Conservation (phyloP, 1,140 invertebrate species). For the Drosophila carrolli region DNA sequence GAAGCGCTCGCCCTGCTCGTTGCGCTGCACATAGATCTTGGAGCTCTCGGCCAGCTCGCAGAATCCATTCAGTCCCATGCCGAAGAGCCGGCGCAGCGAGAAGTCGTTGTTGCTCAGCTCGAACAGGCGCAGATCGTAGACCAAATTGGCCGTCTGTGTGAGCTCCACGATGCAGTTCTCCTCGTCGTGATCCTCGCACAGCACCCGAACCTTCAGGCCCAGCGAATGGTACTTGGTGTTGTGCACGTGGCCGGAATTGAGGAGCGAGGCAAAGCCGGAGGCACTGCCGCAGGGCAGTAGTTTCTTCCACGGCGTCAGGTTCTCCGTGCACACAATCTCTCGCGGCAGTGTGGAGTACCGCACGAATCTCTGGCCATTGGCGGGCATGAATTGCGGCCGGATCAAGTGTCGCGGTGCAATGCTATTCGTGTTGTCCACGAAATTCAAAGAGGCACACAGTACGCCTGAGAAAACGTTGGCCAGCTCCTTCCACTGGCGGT, state of each 20-base stretch:
- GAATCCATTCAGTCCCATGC: conserved; percentile 90
- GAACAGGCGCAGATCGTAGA: conserved; percentile 92
- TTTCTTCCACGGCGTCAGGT: conserved; percentile 99
- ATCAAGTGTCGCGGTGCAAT: conserved; percentile 93
- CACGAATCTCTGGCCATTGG: conserved; percentile 85
- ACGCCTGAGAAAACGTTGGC: conserved; percentile 96
- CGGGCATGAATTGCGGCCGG: conserved; percentile 87
- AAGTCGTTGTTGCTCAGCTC: conserved; percentile 88
- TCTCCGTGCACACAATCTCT: conserved; percentile 99
- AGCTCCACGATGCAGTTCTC: conserved; percentile 90
- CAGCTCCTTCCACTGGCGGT: conserved; percentile 94
- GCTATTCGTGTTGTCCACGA: conserved; percentile 95
- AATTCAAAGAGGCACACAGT: conserved; percentile 98
- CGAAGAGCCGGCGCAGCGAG: conserved; percentile 94
- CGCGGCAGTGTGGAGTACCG: conserved; percentile 94
- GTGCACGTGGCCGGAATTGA: conserved; percentile 96
- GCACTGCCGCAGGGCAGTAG: conserved; percentile 95
- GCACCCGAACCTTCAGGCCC: conserved; percentile 92
- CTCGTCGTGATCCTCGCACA: conserved; percentile 87
- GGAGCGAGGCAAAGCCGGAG: conserved; percentile 92
- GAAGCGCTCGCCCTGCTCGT: conserved; percentile 84
- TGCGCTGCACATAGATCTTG: conserved; percentile 93
- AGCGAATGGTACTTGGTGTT: conserved; percentile 97
- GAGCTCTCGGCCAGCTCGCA: conserved; percentile 92
- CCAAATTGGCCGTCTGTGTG: conserved; percentile 92